phyloP scores from a whole-genome alignment of 2,113 vertebrate genomes.

The Macrotus californicus region DNA sequence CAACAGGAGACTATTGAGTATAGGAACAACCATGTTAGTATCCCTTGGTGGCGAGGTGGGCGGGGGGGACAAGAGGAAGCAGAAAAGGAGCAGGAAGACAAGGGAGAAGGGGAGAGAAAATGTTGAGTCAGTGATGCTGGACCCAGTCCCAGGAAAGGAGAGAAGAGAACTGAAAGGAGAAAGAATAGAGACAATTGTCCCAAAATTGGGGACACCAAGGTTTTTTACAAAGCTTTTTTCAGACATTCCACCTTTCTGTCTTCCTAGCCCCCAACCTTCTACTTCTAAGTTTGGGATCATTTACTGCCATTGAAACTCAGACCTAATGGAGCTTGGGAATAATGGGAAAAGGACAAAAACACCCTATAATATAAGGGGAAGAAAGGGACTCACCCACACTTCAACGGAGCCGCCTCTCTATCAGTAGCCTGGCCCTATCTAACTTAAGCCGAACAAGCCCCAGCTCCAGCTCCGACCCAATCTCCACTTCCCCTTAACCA shows the following conservation, averaged over 20 bases:
- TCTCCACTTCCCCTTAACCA: neutral
- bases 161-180: neutral
- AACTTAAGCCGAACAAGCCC: neutral
- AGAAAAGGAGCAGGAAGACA: neutral
- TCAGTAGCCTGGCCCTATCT: neutral
- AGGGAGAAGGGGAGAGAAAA: no score
- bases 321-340: neutral
- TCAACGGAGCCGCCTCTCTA: neutral
- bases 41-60: neutral
- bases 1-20: neutral
- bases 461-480: neutral
- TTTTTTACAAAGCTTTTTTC: neutral
- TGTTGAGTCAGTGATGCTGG: neutral
- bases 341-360: neutral
- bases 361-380: neutral
- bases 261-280: neutral
- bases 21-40: slow-evolving; percentile 14
- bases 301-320: neutral
- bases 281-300: neutral
- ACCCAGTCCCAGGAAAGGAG: neutral
- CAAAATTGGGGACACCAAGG: neutral
- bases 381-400: neutral
- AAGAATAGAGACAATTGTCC: neutral
- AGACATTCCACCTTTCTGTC: neutral
- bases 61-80: no score